phyloP scores from a whole-genome alignment of 1,140 invertebrate species.

The Epicauta chinensis region DNA sequence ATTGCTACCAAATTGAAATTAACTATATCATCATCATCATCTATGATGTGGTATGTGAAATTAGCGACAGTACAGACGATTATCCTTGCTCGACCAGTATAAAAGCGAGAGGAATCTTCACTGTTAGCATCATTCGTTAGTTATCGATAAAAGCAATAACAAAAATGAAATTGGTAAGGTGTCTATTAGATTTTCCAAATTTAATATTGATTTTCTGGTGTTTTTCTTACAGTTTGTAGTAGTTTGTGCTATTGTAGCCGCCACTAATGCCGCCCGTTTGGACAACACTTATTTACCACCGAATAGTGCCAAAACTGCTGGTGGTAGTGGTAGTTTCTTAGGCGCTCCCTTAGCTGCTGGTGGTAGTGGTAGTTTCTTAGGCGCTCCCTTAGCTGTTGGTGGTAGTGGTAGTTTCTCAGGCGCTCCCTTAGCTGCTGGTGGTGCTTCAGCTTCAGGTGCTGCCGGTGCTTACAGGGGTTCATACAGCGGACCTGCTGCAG shows the following conservation, averaged over 20 bases:
- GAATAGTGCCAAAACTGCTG: slow-evolving; percentile 10
- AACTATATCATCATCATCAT: slow-evolving; percentile 11
- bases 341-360: slow-evolving; percentile 2
- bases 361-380: slow-evolving; percentile 11
- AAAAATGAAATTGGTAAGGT: slow-evolving; percentile 13
- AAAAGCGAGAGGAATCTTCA: slow-evolving; percentile 15
- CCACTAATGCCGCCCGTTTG: slow-evolving; percentile 20
- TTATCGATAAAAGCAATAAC: slow-evolving; percentile 1
- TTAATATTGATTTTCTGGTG: too few relatives aligned
- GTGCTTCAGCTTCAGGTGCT: neutral
- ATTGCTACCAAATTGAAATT: slow-evolving; percentile 10
- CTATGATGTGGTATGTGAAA: too few relatives aligned
- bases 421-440: slow-evolving; percentile 4
- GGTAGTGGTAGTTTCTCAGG: slow-evolving; percentile 11
- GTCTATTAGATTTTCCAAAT: too few relatives aligned
- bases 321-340: slow-evolving; percentile 12
- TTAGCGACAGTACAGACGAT: neutral
- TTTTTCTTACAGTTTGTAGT: too few relatives aligned
- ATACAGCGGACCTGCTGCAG: neutral
- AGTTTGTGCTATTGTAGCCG: too few relatives aligned
- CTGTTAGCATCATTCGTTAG: slow-evolving; percentile 3
- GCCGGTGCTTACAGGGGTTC: neutral
- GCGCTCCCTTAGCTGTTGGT: slow-evolving; percentile 1
- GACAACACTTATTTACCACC: slow-evolving; percentile 33
- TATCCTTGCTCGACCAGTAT: slow-evolving; percentile 9